These are phyloP conservation scores for Drosophila willistoni DNA, from an alignment of 1,140 invertebrate species.

Conservation along the genomic window DNA sequence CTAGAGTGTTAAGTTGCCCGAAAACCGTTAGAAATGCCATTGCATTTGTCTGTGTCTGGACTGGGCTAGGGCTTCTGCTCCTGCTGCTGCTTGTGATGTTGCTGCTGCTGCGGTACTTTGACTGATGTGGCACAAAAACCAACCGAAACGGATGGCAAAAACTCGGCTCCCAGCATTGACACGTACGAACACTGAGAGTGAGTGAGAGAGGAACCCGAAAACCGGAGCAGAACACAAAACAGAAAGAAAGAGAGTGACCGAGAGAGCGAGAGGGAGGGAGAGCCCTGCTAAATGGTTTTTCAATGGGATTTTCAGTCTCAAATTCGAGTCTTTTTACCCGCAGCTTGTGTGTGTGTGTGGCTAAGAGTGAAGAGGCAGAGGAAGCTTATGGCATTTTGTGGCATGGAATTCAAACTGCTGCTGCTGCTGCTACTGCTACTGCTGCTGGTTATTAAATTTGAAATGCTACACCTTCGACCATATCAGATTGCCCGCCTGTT, in stretches of 20 bases:
- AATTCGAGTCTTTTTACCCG: conserved; percentile 45
- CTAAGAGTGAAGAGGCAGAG: conserved; percentile 9
- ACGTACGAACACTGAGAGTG: conserved; percentile 42
- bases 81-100: conserved; percentile 17
- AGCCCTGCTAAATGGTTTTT: conserved; percentile 66
- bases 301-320: conserved; percentile 58
- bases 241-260: neutral
- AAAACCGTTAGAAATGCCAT: conserved; percentile 44
- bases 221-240: conserved; percentile 29
- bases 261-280: conserved; percentile 7
- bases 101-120: conserved; percentile 68
- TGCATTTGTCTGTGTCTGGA: conserved; percentile 14
- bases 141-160: conserved; percentile 44
- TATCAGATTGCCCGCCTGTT: conserved; percentile 67
- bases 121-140: conserved; percentile 70
- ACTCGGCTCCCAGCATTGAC: conserved; percentile 62
- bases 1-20: conserved; percentile 53
- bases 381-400: conserved; percentile 63
- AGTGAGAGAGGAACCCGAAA: conserved; percentile 10
- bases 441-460: conserved; percentile 77
- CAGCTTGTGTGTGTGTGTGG: conserved; percentile 41
- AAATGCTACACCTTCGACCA: conserved; percentile 75
- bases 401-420: conserved; percentile 31
- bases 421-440: conserved; percentile 24
- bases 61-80: conserved; percentile 18